Evolutionary conservation across 92 coral and sea anemone species (phyloP).

Genomic region (Metridium senile): DNA sequence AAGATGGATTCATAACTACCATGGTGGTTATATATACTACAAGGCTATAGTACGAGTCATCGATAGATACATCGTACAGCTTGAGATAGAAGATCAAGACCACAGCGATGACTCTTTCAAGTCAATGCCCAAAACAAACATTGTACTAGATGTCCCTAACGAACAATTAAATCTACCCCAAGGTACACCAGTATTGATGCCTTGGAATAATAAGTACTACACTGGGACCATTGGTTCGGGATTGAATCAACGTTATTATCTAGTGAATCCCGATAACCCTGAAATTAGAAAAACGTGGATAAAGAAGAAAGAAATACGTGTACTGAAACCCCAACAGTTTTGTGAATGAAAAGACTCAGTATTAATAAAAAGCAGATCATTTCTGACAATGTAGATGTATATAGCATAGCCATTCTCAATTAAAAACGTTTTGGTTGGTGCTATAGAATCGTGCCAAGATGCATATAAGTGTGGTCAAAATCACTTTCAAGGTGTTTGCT

Average conservation of each 20-base stretch:
- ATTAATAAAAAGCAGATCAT: background rate
- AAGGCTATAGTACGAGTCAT: slow-evolving; percentile 13
- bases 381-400: too few relatives aligned
- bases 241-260: background rate
- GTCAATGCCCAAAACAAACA: background rate
- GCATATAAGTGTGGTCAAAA: background rate
- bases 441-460: background rate
- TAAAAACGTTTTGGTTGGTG: background rate
- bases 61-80: background rate
- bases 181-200: slow-evolving; percentile 23
- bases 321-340: slow-evolving; percentile 10
- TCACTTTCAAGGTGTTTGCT: too few relatives aligned
- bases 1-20: background rate
- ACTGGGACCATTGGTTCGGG: slow-evolving; percentile 1
- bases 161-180: slow-evolving; percentile 1
- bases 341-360: slow-evolving; percentile 11
- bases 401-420: too few relatives aligned
- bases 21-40: background rate
- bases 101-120: background rate
- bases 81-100: slow-evolving; percentile 9
- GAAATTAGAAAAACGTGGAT: background rate
- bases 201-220: background rate
- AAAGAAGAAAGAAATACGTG: background rate
- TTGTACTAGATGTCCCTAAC: slow-evolving; percentile 26
- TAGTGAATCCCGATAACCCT: slow-evolving; percentile 5